Base-by-base conservation (phyloP, 2,797 vertebrate genomes). In the Apogon hyalosoma region DNA sequence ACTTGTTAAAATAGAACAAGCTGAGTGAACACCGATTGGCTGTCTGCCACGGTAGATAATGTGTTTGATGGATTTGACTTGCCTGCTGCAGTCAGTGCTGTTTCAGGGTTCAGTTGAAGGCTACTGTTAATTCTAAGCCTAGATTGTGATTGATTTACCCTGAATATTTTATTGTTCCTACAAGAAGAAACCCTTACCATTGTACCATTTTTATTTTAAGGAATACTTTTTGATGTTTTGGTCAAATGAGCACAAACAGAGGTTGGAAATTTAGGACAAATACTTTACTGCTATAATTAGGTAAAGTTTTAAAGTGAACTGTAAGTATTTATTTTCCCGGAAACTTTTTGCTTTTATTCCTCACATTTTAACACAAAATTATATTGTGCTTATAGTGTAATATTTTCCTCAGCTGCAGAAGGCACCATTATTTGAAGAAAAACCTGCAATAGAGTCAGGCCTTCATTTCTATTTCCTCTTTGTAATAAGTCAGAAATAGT, bases 51-150 rank as follows among this genome's bases (percentile, higher is more conserved):
- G 31, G 68, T 28, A 42, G 36, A 73, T 65, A 45, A 69, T 63
- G 43, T 18, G 68, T 66, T 58, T 68, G 52, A 78, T 45, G 33
- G 33, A 36, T 36, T 36, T 75, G 77, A 77, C 72, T 69, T 16
- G 51, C 28, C 36, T 31, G 40, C 42, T 11, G 21, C 58, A 55
- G 31, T 63, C 39, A 40, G 24, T 71, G 45, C 45, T 56, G 42
- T 49, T 57, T 15, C 53, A 16, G 14, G 58, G 38, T 63, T 9
- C 1, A 4, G 40, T 31, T 62, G 54, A 38, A 24, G 36, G 16
- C 15, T 61, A 11, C 33, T 51, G 41, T 66, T 63, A 5, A 8
- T 69, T 68, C 61, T 16, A 18, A 61, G 57, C 24, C 40, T 36
- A 51, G 40, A 71, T 61, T 69, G 24, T 61, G 21, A 73, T 67